phyloP scores from a whole-genome alignment of 2,113 vertebrate species.

The Dipodomys stephensi region DNA sequence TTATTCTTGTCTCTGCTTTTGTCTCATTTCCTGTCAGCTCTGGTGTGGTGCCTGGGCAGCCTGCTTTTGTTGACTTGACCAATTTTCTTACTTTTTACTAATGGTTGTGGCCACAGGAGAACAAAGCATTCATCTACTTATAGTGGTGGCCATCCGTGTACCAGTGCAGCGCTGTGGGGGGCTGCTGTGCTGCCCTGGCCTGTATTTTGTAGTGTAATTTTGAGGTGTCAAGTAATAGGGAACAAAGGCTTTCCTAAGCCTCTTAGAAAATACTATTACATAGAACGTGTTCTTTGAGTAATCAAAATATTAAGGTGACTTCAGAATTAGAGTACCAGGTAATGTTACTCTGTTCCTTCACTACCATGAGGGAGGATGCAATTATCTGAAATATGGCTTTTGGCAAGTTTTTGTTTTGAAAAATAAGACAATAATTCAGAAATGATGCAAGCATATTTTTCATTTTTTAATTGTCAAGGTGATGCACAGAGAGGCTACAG shows the following conservation, averaged over 20 bases:
- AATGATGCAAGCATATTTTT: constrained; percentile 24
- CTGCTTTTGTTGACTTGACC: neutral
- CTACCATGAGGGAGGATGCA: neutral
- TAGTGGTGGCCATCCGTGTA: no score
- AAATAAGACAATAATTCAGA: constrained; percentile 1
- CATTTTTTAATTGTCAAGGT: no score
- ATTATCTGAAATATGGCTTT: constrained; percentile 30
- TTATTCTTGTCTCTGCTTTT: rapidly evolving
- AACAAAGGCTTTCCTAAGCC: neutral
- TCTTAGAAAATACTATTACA: neutral
- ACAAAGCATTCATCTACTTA: neutral
- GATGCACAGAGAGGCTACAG: no score
- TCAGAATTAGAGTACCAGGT: neutral
- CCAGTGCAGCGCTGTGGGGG: rapidly evolving
- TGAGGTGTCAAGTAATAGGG: neutral
- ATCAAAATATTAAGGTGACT: neutral
- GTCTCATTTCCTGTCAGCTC: neutral
- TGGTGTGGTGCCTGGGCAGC: no score
- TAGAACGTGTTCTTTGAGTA: constrained; percentile 13
- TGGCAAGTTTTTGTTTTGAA: neutral
- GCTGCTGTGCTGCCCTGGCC: neutral
- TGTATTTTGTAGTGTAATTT: neutral
- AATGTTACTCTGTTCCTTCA: neutral
- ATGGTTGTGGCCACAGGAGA: no score
- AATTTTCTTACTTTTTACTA: neutral